Percentiles rank a stretch among this genome's conserved stretches.
phyloP scores from a whole-genome alignment of 1,140 invertebrate genomes.

The Laupala kohalensis region DNA sequence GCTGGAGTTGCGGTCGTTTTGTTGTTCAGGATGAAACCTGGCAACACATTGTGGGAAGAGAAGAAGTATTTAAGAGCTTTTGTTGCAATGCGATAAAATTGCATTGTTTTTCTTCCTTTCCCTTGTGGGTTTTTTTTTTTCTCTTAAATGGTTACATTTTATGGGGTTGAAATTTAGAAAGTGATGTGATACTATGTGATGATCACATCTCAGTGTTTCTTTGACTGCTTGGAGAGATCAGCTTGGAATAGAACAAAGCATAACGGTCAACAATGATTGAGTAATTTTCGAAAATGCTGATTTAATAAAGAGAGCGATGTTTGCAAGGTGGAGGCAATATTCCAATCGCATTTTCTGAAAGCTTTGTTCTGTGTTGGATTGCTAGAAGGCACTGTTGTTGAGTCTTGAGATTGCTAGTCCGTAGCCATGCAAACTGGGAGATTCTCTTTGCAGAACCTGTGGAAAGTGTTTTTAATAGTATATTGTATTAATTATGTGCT shows the following conservation, averaged over 20 bases:
- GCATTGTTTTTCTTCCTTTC: background rate
- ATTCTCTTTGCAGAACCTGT: background rate
- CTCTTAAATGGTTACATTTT: background rate
- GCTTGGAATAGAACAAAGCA: background rate
- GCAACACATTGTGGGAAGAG: slow-evolving; percentile 1
- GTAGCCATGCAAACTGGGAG: background rate
- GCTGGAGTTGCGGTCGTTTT: slow-evolving; percentile 6
- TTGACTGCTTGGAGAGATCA: background rate
- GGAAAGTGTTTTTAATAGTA: background rate
- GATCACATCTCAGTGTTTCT: background rate
- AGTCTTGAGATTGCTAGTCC: background rate
- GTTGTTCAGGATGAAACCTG: slow-evolving; percentile 17
- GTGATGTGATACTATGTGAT: no score
- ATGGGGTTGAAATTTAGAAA: background rate
- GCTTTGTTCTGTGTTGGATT: background rate
- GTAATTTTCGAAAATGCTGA: background rate
- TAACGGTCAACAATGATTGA: background rate
- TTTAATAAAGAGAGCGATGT: background rate
- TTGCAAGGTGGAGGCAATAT: background rate
- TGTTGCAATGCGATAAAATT: background rate
- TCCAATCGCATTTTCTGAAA: background rate
- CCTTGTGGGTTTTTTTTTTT: background rate
- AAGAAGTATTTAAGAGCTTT: background rate
- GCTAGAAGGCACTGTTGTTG: background rate
- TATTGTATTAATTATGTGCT: background rate